phyloP scores from a whole-genome alignment of 2,113 vertebrate genomes.

The Phrynocephalus versicolor region DNA sequence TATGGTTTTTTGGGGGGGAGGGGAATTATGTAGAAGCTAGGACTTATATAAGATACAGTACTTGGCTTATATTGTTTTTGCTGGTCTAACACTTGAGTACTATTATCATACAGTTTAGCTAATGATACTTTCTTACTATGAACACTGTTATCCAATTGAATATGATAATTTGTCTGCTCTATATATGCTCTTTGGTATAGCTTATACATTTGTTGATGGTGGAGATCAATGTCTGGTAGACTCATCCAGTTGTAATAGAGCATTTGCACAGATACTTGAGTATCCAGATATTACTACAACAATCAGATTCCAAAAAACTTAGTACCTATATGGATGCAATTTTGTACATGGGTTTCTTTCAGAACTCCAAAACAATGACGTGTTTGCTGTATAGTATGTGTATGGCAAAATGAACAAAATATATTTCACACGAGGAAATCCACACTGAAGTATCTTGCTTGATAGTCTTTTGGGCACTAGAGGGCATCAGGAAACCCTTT shows the following conservation, averaged over 20 bases:
- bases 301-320: not conserved
- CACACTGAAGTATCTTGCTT: not conserved
- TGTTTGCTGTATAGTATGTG: not conserved
- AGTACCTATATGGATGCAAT: not conserved
- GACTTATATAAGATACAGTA: not conserved
- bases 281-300: no score
- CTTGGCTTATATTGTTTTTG: not conserved
- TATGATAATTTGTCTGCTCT: not conserved
- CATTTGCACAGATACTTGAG: not conserved
- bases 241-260: not conserved
- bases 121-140: not conserved
- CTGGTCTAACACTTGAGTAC: not conserved
- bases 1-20: no score
- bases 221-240: not conserved
- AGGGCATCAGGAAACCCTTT: slow-evolving; percentile 41
- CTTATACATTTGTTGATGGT: not conserved
- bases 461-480: slow-evolving; percentile 37
- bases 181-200: no score
- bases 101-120: not conserved
- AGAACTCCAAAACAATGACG: not conserved
- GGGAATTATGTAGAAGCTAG: not conserved
- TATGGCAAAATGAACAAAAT: not conserved
- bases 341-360: no score
- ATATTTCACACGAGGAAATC: not conserved
- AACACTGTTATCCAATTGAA: not conserved